Evolutionary conservation across 2,113 vertebrate genomes (phyloP), one percentile per base, ranked within the genome.

Genomic region (Argyrosomus japonicus): DNA sequence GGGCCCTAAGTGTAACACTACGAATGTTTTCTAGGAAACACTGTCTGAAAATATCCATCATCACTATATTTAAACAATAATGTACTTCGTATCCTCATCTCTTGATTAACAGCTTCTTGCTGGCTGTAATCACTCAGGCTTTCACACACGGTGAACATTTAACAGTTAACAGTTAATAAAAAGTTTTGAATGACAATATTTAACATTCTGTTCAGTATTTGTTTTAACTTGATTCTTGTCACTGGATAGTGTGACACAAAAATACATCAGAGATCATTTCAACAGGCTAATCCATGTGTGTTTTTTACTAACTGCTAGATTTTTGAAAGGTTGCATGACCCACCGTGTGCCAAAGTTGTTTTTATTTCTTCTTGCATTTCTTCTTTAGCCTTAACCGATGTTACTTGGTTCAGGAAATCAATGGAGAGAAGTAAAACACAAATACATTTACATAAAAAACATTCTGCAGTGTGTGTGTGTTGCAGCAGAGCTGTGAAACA

Each of bases 401-500:
- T 56, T 6, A 14, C 29, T 29, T 23, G 3, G 1, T 65, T 80
- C 48, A n/a, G 17, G 17, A 23, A 65, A 1, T 45, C 17, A 48
- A n/a, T 36, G 25, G 12, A 53, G 50, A 61, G 58, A 40, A 53
- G 10, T 50, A 40, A 75, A 81, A 68, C 12, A 4, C 25, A 18
- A 60, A n/a, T 11, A 1, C 72, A 21, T 36, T 54, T 54, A 57
- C 45, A 63, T 75, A 19, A 76, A 83, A 77, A 79, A 79, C 53
- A 60, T 53, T 69, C 29, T 57, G n/a, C 2, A 19, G 69, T 11
- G 68, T 32, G 40, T 67, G 75, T 75, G 85, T 75, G 77, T 84
- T 85, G 63, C 64, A 73, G 45, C 78, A 67, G 79, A 87, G 78
- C 85, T 72, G 85, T 81, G 88, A 82, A 89, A 48, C 76, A 87